Percentiles rank a stretch among this genome's conserved stretches.
These are phyloP conservation scores for Halcyon malimbica DNA, from an alignment of 2,113 vertebrate genomes.

Conservation along the genomic window DNA sequence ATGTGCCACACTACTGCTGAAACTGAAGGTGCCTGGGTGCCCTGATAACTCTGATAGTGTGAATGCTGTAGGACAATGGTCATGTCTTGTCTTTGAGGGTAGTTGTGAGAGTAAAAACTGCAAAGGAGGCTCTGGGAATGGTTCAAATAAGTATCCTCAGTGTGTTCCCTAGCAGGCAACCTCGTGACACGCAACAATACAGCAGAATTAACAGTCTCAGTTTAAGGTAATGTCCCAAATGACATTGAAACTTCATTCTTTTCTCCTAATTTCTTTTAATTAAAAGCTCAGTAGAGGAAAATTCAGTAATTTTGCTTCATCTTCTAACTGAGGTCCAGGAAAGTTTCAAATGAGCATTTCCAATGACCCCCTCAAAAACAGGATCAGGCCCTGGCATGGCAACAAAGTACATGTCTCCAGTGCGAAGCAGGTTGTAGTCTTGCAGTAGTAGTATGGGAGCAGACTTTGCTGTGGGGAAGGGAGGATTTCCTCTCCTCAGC, in stretches of 20 bases:
- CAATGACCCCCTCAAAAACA: not conserved
- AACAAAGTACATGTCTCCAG: not conserved
- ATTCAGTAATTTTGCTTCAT: not conserved
- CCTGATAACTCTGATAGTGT: not conserved
- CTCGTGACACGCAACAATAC: slow-evolving; percentile 39
- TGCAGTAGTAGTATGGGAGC: not conserved
- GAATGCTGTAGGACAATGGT: not conserved
- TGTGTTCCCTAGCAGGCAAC: not conserved
- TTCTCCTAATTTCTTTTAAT: not conserved
- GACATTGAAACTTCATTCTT: not conserved
- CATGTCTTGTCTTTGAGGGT: not conserved
- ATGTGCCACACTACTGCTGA: not conserved
- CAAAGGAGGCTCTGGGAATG: not conserved
- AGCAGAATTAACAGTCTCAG: slow-evolving; percentile 12
- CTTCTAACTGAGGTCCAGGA: not conserved
- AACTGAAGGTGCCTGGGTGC: not conserved
- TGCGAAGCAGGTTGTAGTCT: not conserved
- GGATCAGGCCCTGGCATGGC: not conserved
- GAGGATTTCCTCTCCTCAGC: not conserved
- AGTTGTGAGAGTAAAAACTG: not conserved
- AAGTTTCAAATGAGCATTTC: not conserved
- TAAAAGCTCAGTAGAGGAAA: not conserved
- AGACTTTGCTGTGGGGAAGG: not conserved
- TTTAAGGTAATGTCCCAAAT: not conserved
- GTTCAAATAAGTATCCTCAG: not conserved